phyloP scores from a whole-genome alignment of 2,113 vertebrate genomes.

The Entomyzon cyanotis region DNA sequence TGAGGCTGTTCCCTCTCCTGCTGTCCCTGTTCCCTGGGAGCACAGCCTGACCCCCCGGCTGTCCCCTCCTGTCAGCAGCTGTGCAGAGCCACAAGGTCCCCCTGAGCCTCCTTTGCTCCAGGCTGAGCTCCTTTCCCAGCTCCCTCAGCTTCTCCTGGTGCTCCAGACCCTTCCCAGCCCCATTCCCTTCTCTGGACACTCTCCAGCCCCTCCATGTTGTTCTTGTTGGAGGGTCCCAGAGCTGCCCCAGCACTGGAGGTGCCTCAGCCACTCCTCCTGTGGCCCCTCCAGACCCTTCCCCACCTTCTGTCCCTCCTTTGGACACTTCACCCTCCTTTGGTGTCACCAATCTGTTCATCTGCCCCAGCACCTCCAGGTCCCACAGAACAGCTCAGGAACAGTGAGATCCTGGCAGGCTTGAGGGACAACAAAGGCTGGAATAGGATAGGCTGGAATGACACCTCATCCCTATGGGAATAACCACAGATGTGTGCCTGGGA shows the following conservation, averaged over 20 bases:
- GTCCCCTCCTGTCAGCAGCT: not conserved
- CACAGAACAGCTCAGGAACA: not conserved
- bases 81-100: not conserved
- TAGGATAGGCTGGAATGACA: not conserved
- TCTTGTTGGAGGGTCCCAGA: not conserved
- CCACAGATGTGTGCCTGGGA: not conserved
- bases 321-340: not conserved
- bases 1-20: too few relatives aligned
- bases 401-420: not conserved
- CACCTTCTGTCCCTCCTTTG: not conserved
- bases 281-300: not conserved
- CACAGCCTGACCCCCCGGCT: not conserved
- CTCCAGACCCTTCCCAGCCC: not conserved
- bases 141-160: fast-evolving
- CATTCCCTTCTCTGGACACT: fast-evolving
- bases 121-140: not conserved
- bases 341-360: not conserved
- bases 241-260: not conserved
- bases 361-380: not conserved
- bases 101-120: not conserved
- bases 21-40: too few relatives aligned
- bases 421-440: not conserved
- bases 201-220: not conserved
- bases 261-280: not conserved
- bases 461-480: not conserved